A percentile compares a stretch with the other conserved stretches of the same genome.
Evolutionary conservation across 2,113 vertebrate genomes (phyloP).

Genomic region (Gambusia affinis): DNA sequence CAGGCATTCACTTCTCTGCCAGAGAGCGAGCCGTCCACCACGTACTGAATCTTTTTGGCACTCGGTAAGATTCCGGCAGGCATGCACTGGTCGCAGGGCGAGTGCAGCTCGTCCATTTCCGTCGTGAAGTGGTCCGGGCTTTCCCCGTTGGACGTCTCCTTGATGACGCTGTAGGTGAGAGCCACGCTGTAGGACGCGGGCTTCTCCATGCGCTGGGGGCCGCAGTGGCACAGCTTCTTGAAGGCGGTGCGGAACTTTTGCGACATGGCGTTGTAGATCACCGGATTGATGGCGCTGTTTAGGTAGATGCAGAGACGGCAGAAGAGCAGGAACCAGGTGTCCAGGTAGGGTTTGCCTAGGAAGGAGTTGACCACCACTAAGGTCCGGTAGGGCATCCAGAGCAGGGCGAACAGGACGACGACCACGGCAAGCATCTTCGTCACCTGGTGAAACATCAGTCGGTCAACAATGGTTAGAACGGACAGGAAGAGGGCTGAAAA

Average conservation of each 20-base stretch:
- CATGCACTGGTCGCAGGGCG: slow-evolving; percentile 79
- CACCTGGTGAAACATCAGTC: slow-evolving; percentile 79
- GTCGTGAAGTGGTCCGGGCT: slow-evolving; percentile 89
- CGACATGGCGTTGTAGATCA: slow-evolving; percentile 99
- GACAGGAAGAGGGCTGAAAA: neutral
- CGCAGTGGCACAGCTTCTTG: slow-evolving; percentile 91
- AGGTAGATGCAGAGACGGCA: slow-evolving; percentile 97
- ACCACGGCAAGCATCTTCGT: slow-evolving; percentile 98
- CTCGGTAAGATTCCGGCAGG: slow-evolving; percentile 76
- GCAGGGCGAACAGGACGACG: slow-evolving; percentile 91
- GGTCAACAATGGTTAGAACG: slow-evolving; percentile 7
- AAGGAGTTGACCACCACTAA: slow-evolving; percentile 98
- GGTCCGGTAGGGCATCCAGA: slow-evolving; percentile 99
- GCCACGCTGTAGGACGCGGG: slow-evolving; percentile 82
- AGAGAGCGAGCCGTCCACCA: slow-evolving; percentile 76
- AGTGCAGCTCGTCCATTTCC: slow-evolving; percentile 86
- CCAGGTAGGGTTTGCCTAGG: slow-evolving; percentile 87
- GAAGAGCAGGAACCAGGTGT: slow-evolving; percentile 95
- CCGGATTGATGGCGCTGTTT: slow-evolving; percentile 96
- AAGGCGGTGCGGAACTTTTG: slow-evolving; percentile 97
- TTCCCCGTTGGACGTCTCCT: slow-evolving; percentile 86
- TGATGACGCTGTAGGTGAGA: slow-evolving; percentile 89
- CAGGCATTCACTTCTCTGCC: slow-evolving; percentile 75
- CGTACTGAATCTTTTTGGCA: slow-evolving; percentile 78
- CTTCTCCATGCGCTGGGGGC: slow-evolving; percentile 82